Evolutionary conservation across 2,113 vertebrate genomes (phyloP), one percentile per base, ranked within the genome.

Genomic region (Sturnira hondurensis): DNA sequence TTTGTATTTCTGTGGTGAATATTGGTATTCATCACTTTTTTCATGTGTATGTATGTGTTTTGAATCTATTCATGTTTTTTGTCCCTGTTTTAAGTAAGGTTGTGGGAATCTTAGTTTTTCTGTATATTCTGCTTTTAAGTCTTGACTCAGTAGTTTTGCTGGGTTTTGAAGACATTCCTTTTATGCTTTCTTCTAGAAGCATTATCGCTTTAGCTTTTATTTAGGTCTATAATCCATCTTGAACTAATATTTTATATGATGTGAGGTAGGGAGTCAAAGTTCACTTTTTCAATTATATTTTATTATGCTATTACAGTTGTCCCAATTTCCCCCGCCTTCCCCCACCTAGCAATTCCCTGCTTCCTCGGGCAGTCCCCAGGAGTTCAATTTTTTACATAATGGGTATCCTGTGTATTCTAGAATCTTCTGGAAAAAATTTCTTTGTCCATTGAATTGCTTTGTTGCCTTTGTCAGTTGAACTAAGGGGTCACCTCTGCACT

Each of bases 1-100:
- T 77, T 70, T 93, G 43, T 86, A 56, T 93, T 93, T 95, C 68
- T 87, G 24, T 89, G 20, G 38, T 63, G 12, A 82, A 73, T 96
- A 54, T 70, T 86, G 58, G 63, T 89, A 36, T 19, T 92, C 65
- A 47, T 10, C 5, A 86, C 80, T 73, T 86, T 70, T 89, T 82
- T 92, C 28, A 61, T 68, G 56, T 63, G 20, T 84, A 33, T 61
- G 58, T 88, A 26, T 80, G 22, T 90, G 31, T 52, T 86, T 85
- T 20, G 80, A 56, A 61, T 61, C 33, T 80, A 4, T 47, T 85
- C 22, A 82, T 52, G 13, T 65, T 82, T 74, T 96, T 76, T 83
- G 43, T 61, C 43, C 9, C 41, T 80, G 24, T 96, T 90, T 81
- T 77, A 83, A 50, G n/a, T 81, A 74, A 20, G 73, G 58, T 96